These are phyloP conservation scores for Charadrius vociferus DNA, from an alignment of 2,113 vertebrate species.

Conservation along the genomic window DNA sequence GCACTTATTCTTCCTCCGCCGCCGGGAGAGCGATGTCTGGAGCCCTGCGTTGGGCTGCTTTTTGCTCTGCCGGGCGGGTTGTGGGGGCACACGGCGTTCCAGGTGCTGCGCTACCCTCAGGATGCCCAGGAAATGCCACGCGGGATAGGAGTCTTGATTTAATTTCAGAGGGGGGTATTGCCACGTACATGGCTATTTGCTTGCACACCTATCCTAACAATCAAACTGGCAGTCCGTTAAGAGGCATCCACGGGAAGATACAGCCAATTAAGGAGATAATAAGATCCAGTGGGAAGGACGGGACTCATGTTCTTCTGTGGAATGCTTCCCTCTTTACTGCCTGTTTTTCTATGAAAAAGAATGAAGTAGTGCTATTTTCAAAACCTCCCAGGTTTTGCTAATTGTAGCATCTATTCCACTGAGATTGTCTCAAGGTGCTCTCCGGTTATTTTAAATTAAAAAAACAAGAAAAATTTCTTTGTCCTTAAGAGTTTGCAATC, in stretches of 20 bases:
- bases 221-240: neutral
- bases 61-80: neutral
- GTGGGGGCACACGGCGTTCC: rapidly evolving
- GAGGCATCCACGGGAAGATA: neutral
- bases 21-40: rapidly evolving
- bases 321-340: neutral
- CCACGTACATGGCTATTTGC: neutral
- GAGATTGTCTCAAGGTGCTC: neutral
- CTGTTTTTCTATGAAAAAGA: neutral
- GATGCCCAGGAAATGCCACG: neutral
- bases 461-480: neutral
- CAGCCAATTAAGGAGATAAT: neutral
- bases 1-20: neutral
- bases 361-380: neutral
- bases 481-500: neutral
- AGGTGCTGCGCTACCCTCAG: neutral
- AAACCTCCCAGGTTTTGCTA: neutral
- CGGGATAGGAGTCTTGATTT: rapidly evolving
- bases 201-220: neutral
- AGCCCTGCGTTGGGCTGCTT: too few relatives aligned
- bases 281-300: neutral
- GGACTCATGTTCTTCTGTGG: neutral
- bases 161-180: neutral
- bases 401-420: neutral
- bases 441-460: neutral